Base-by-base conservation (phyloP, 2,797 vertebrate genomes). In the Oreortyx pictus region DNA sequence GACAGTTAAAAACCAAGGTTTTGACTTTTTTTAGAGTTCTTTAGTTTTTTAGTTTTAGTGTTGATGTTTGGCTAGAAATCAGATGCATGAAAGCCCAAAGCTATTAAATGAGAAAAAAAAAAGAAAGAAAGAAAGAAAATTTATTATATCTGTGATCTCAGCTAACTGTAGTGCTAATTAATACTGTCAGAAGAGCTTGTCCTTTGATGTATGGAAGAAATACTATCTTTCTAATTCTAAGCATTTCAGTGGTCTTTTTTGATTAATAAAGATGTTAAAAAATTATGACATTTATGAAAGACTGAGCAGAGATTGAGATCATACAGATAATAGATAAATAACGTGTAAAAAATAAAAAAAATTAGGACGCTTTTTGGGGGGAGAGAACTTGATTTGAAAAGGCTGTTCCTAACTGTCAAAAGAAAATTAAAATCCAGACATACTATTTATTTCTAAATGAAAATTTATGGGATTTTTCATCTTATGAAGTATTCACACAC, bases 321-420 rank as follows among this genome's bases (percentile, higher is more conserved):
- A 43, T 31, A 14, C 9, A 77, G 2, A 2, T 47, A 8, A 18
- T 47, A 72, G 9, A 3, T 70, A 75, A 43, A 72, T 16, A 35
- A 27, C 13, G 1, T 24, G 24, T 44, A 52, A 27, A 6, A 31
- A 65, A 66, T 37, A 37, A 37, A 37, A 37, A 49, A 46, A 17
- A 4, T 9, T 7, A 46, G 33, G 22, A 41, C 5, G 5, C 14
- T 5, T 18, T 15, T 14, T 8, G 1, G 4, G 11, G 7, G 4
- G 7, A 11, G 24, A 62, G 20, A 24, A 11, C 4, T 17, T 2
- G 14, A 31, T 37, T 77, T 83, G 31, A 62, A 89, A 65, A 73
- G 6, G 41, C 46, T 76, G 2, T n/a, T 72, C 25, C 9, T 35
- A 37, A 56, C 5, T 23, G 13, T 7, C 5, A 72, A 62, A 76